These are phyloP conservation scores for Todus mexicanus DNA, from an alignment of 2,797 vertebrate genomes.

Conservation along the genomic window DNA sequence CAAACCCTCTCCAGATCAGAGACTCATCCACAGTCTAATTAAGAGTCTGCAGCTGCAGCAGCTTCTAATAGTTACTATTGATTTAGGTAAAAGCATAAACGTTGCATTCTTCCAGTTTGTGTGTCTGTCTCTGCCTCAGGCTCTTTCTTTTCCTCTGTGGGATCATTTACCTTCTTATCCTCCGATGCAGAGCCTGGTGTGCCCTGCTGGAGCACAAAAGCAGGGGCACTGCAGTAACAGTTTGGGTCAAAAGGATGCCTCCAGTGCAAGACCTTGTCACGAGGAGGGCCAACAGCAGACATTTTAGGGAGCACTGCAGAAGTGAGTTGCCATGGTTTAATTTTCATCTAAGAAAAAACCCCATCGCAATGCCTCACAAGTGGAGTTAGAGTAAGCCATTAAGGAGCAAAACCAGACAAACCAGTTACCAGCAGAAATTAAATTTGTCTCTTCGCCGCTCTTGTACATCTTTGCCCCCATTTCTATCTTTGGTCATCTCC, in stretches of 20 bases:
- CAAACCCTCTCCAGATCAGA: background rate
- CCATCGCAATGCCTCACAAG: background rate
- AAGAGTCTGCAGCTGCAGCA: background rate
- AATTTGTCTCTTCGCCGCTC: background rate
- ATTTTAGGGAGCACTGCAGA: background rate
- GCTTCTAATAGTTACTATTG: conserved; percentile 11
- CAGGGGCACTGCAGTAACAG: background rate
- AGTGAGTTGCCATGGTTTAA: background rate
- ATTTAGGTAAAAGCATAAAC: conserved; percentile 41
- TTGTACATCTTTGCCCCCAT: background rate
- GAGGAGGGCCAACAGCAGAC: background rate
- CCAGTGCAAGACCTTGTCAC: background rate
- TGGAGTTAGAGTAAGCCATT: background rate
- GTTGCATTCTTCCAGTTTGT: background rate
- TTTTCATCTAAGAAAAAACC: background rate
- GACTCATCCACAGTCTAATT: background rate
- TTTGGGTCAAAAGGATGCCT: background rate
- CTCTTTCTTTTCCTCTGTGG: conserved; percentile 26
- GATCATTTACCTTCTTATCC: conserved; percentile 36
- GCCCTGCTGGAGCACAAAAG: background rate
- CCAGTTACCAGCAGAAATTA: background rate
- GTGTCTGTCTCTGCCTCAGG: background rate
- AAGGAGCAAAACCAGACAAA: background rate
- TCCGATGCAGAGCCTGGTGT: background rate
- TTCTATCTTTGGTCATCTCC: background rate